Base-by-base conservation (phyloP, 1,140 invertebrate genomes). In the Heliconius himera region DNA sequence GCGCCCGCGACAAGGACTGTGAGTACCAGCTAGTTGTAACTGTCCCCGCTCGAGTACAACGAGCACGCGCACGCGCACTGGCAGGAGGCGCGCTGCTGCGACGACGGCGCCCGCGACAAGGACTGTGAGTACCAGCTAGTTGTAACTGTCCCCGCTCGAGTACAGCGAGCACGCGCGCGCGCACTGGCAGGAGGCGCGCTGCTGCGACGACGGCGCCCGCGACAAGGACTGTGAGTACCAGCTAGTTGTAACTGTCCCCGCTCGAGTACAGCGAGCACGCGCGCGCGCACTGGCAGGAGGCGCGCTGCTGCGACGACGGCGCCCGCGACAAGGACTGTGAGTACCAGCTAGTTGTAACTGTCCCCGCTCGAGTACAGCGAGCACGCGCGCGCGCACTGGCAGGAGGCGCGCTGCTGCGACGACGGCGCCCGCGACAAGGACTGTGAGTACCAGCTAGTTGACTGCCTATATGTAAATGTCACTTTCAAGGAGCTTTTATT, bases 1-100 rank as follows among this genome's bases (percentile, higher is more conserved):
- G 4, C 49, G 49, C 49, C 16, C 49, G 49, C 8, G 54, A n/a
- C 2, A 56, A 22, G 54, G 54, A 56, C n/a, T 9, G 54, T 56
- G 54, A 56, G 54, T 56, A 16, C 41, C 13, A 26, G 26, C 1
- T 26, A 26, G 1, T 26, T 26, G 26, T 26, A 26, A 26, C 82
- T 95, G 8, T 87, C 90, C 73, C 86, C 92, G 9, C 85, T 91
- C 22, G 71, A 77, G 46, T 71, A 56, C 22, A 72, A 66, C 71
- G 66, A 38, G 22, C 51, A 54, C 3, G 76, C 73, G 29, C 77
- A 74, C 18, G 20, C 38, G 76, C 70, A 76, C 81, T 66, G 77
- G 73, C 73, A 82, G 26, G 78, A 85, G 9, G 60, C 80, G 5
- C 84, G 81, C 60, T 84, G 85, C 80, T 86, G 85, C 60, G 87